Conservation (phyloP, 92 coral and sea anemone genomes). For the Heteractis magnifica region DNA sequence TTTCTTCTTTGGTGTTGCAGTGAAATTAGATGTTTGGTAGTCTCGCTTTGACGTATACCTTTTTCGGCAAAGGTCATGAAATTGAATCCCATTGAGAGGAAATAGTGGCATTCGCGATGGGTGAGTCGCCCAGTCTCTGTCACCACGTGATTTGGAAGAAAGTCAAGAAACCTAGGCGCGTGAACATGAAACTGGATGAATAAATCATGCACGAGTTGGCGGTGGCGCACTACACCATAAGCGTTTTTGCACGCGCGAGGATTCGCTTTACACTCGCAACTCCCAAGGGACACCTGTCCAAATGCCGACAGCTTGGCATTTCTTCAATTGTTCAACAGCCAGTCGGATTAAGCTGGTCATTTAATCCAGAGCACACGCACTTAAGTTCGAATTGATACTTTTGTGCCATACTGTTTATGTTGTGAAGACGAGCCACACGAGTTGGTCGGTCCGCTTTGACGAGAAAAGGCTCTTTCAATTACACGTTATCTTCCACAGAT, state of each 20-base stretch:
- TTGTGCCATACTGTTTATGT: conserved; percentile 27
- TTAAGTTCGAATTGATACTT: conserved; percentile 1
- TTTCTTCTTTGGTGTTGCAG: conserved; percentile 1
- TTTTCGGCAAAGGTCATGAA: conserved; percentile 40
- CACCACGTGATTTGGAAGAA: conserved; percentile 29
- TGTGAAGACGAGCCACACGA: conserved; percentile 4
- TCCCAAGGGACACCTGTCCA: conserved; percentile 22
- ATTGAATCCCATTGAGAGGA: conserved; percentile 31
- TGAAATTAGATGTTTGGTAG: background rate
- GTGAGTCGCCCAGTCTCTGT: conserved; percentile 13
- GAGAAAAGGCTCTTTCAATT: background rate
- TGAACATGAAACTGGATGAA: background rate
- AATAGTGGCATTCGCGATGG: conserved; percentile 30
- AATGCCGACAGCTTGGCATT: background rate
- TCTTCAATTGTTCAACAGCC: conserved; percentile 7
- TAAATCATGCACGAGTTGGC: background rate
- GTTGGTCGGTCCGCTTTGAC: background rate
- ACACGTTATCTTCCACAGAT: background rate
- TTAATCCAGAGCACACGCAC: conserved; percentile 3
- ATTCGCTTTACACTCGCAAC: background rate
- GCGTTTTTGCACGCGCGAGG: conserved; percentile 21
- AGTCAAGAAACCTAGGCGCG: background rate
- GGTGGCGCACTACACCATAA: background rate
- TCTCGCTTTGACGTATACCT: conserved; percentile 21
- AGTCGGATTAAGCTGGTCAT: conserved; percentile 13